Percentiles rank a stretch among this genome's conserved stretches.
Evolutionary conservation across 2,888 invertebrate genomes (phyloP).

Genomic region (Macropis europaea): DNA sequence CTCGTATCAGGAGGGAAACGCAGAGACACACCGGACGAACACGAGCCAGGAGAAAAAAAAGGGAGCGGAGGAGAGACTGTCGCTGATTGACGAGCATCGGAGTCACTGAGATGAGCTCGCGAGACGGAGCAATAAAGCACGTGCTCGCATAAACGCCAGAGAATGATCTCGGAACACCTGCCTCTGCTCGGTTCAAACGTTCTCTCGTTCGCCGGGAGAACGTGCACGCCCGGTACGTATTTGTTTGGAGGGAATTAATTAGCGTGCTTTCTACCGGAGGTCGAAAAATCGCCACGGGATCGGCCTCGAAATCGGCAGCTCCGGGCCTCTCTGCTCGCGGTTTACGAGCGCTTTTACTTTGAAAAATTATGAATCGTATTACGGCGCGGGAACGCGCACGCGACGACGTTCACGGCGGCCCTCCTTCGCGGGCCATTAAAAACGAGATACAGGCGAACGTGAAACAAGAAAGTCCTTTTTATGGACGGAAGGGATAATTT

Average conservation of each 20-base stretch:
- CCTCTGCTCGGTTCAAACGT: constrained; percentile 53
- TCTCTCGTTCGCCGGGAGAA: constrained; percentile 2
- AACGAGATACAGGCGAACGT: too few species aligned
- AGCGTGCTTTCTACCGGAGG: neutral
- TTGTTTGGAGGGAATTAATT: constrained; percentile 28
- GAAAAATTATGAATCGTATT: too few species aligned
- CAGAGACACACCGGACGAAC: constrained; percentile 7
- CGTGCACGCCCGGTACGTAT: constrained; percentile 30
- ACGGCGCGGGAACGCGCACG: too few species aligned
- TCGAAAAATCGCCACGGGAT: neutral
- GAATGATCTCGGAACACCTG: constrained; percentile 75
- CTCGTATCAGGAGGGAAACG: constrained; percentile 41
- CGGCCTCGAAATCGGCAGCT: neutral
- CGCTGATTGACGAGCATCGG: constrained; percentile 77
- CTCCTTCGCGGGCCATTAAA: too few species aligned
- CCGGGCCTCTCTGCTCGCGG: neutral
- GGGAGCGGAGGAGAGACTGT: constrained; percentile 58
- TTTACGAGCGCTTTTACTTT: too few species aligned
- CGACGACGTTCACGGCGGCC: too few species aligned
- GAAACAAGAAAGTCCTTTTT: neutral
- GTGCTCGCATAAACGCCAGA: constrained; percentile 75
- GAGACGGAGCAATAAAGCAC: constrained; percentile 75
- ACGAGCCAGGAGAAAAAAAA: constrained; percentile 40
- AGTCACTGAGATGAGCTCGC: constrained; percentile 71
- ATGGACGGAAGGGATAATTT: neutral